Percentiles rank a stretch among this genome's conserved stretches.
Evolutionary conservation across 1,140 invertebrate species (phyloP).

Genomic region (Drosophila sulfurigaster): DNA sequence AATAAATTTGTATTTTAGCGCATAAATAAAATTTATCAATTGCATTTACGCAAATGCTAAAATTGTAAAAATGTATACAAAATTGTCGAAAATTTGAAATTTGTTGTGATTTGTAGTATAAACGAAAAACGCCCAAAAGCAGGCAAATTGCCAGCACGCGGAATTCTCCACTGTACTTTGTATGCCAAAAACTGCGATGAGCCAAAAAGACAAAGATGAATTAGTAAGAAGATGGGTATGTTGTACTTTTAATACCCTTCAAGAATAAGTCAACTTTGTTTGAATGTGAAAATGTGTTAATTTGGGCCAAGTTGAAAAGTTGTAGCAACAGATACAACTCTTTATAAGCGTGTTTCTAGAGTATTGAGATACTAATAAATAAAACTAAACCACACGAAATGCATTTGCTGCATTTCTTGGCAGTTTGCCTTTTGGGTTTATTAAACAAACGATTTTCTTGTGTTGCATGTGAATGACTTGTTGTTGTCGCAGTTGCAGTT

Average conservation of each 20-base stretch:
- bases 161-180: conserved; percentile 59
- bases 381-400: conserved; percentile 51
- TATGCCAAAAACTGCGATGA: conserved; percentile 46
- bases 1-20: not conserved
- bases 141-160: conserved; percentile 63
- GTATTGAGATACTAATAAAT: conserved; percentile 53
- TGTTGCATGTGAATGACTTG: conserved; percentile 43
- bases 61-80: conserved; percentile 42
- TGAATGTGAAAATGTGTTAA: not conserved
- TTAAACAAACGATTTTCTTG: conserved; percentile 40
- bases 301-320: too few species aligned
- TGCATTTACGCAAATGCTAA: conserved; percentile 67
- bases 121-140: conserved; percentile 33
- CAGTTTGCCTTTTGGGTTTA: conserved; percentile 49
- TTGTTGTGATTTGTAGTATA: conserved; percentile 18
- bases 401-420: conserved; percentile 50
- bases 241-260: not conserved
- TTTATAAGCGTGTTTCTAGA: not conserved
- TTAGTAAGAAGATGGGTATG: not conserved
- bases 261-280: conserved; percentile 3
- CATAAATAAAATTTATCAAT: not conserved
- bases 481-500: conserved; percentile 5
- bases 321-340: not conserved
- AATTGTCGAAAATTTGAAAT: conserved; percentile 29
- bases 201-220: conserved; percentile 1